Evolutionary conservation across 2,113 vertebrate species (phyloP).

Genomic region (Tympanuchus pallidicinctus): DNA sequence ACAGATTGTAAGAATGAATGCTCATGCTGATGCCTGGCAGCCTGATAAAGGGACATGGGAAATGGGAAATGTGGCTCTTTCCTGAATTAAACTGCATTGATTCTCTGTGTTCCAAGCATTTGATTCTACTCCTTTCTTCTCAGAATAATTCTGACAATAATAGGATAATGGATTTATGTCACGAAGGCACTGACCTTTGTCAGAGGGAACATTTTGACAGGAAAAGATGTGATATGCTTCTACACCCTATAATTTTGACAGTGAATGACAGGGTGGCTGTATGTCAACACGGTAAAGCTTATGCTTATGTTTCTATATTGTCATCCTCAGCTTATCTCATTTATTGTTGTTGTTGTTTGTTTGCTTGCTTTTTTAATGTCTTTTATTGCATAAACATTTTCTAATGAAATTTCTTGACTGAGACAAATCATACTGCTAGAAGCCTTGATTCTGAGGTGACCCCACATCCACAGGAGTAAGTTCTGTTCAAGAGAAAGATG

Average conservation of each 20-base stretch:
- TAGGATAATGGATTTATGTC: constrained; percentile 74
- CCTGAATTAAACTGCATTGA: constrained; percentile 17
- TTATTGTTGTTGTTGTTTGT: neutral
- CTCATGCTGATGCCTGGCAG: neutral
- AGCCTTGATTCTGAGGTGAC: neutral
- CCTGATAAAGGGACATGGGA: constrained; percentile 26
- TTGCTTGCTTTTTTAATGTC: neutral
- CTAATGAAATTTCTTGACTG: constrained; percentile 34
- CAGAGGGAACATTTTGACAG: constrained; percentile 70
- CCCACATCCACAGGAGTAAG: rapidly evolving
- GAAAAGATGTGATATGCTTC: neutral
- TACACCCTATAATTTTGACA: constrained; percentile 53
- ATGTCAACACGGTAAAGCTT: neutral
- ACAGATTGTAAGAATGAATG: constrained; percentile 21
- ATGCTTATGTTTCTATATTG: constrained; percentile 34
- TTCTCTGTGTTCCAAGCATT: constrained; percentile 50
- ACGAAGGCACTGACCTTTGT: constrained; percentile 75
- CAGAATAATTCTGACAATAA: constrained; percentile 66
- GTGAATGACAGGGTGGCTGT: constrained; percentile 64
- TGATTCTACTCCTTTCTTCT: constrained; percentile 49
- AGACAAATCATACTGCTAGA: neutral
- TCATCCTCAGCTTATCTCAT: constrained; percentile 69
- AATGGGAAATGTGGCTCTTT: constrained; percentile 27
- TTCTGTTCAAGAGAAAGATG: neutral
- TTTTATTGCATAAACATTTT: constrained; percentile 40